Evolutionary conservation across 2,797 vertebrate genomes (phyloP), one percentile per base, ranked within the genome.

Genomic region (Brotula barbata): DNA sequence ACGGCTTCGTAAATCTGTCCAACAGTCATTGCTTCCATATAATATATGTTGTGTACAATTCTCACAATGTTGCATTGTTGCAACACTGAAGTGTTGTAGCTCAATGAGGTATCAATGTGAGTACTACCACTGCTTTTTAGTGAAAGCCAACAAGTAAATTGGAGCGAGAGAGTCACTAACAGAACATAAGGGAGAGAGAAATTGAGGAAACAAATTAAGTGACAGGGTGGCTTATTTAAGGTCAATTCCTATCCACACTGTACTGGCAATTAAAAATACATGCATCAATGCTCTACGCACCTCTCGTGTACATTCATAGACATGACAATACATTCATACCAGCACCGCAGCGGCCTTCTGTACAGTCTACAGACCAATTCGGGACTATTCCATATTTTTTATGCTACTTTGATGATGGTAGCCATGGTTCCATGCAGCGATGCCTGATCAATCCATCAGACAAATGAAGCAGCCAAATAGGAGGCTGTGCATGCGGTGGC

Each of bases 231-330:
- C 81, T 73, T 71, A 79, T 83, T 85, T 86, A 79, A 75, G 84
- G 69, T 64, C 82, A 80, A 85, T 71, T 71, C 63, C 76, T 88
- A 80, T 81, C 69, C 84, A 64, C 41, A 67, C 50, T 76, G 66
- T 58, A 63, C 64, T 47, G 53, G 82, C 88, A 94, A 94, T 95
- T 94, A 95, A 94, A 93, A 96, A 93, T 88, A 89, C 85, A 94
- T 84, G 90, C 89, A 89, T 86, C 87, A 83, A 55, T 82, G 81
- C 58, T 45, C 68, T 85, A 88, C 43, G 6, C 73, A 84, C 83
- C 84, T 71, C 78, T 81, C 60, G 71, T 10, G 59, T 81, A 83
- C 71, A 71, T 39, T 28, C 6, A 73, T 2, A 60, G 28, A 43
- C 50, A 69, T 73, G 73, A 74, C 69, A 63, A 66, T 41, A 80